phyloP scores from a whole-genome alignment of 2,797 vertebrate genomes.

The Melanotaenia boesemani region DNA sequence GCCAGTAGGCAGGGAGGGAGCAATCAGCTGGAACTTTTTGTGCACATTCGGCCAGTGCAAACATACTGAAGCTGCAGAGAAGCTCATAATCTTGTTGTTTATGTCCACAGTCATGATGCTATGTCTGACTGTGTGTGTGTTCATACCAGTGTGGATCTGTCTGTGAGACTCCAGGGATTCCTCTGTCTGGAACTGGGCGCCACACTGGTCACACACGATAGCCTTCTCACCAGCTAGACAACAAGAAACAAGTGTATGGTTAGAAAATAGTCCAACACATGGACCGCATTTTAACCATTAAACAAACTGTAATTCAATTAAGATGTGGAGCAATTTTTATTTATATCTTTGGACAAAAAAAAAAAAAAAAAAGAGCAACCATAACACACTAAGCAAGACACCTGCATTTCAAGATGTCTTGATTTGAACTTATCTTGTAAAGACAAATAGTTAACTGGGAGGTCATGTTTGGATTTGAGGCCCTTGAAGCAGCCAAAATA shows the following conservation, averaged over 20 bases:
- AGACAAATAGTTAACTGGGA: not conserved
- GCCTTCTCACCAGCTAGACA: slow-evolving; percentile 94
- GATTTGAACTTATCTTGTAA: not conserved
- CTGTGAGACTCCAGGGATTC: slow-evolving; percentile 95
- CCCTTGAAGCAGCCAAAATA: not conserved
- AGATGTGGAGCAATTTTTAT: not conserved
- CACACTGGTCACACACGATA: slow-evolving; percentile 97
- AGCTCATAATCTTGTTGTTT: slow-evolving; percentile 28
- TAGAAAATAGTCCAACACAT: slow-evolving; percentile 12
- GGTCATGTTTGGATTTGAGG: not conserved
- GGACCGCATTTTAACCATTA: not conserved
- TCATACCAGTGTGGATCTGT: slow-evolving; percentile 94
- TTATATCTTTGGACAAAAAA: no score
- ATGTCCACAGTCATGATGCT: slow-evolving; percentile 15
- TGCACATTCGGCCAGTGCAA: slow-evolving; percentile 6
- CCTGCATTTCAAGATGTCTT: not conserved
- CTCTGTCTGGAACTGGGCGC: slow-evolving; percentile 96
- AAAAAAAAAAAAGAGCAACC: no score
- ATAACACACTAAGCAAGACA: not conserved
- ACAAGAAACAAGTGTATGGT: slow-evolving; percentile 38
- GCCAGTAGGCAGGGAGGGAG: no score
- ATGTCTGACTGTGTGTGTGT: slow-evolving; percentile 18
- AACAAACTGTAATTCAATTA: not conserved
- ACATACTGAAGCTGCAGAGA: not conserved
- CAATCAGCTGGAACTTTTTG: not conserved